Evolutionary conservation across 2,888 invertebrate genomes (phyloP), one percentile per base, ranked within the genome.

Genomic region (Drosophila fulvimacula): DNA sequence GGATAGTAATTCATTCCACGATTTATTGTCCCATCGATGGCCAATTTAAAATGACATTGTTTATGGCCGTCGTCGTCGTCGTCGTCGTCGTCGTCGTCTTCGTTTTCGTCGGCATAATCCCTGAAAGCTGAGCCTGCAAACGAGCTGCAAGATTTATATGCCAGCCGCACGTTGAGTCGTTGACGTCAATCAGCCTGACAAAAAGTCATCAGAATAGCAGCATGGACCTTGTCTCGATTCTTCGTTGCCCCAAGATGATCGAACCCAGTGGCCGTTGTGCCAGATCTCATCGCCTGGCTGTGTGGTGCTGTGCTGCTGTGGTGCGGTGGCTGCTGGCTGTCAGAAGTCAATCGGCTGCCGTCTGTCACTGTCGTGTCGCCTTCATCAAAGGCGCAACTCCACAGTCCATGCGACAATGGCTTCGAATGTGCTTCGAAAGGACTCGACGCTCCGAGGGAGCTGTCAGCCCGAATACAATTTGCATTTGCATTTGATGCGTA

Each of bases 111-210:
- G 65, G 51, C 63, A 69, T 81, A 83, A 81, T 81, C 83, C 76
- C 78, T 65, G 57, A 57, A 13, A 76, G 71, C 70, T 58, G 69
- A 65, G 53, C 49, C 51, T 13, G 75, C 85, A 85, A 85, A 85
- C 82, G 80, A 85, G 82, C 82, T 66, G 34, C 59, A 76, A 86
- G 89, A 90, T 86, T 86, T 90, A 90, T 90, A 73, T 82, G 87
- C 89, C 89, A 76, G 74, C 71, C 82, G 71, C 73, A 73, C 79
- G 78, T 61, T 66, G 87, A 89, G 72, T 86, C 90, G 90, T 88
- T 89, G 89, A 87, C 85, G 90, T 91, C 90, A 83, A 90, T 90
- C 90, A 90, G 82, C 76, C 85, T 90, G 91, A 91, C 90, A 89
- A 90, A 90, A 91, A 89, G 86, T 90, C 91, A 91, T 91, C 87